phyloP scores from a whole-genome alignment of 2,888 invertebrate species.

The Bembecia ichneumoniformis region DNA sequence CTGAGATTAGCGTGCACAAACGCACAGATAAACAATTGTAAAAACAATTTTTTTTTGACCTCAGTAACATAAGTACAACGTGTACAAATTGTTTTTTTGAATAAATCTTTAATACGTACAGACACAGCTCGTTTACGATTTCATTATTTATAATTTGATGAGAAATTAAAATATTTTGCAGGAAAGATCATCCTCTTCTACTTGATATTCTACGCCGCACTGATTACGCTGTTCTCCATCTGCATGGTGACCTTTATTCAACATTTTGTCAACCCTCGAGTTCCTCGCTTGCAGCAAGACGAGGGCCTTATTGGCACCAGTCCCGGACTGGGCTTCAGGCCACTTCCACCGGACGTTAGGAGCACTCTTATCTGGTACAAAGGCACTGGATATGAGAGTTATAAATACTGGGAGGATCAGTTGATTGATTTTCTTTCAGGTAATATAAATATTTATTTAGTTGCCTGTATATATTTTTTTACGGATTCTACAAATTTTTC shows the following conservation, averaged over 20 bases:
- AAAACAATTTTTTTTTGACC: too few species aligned
- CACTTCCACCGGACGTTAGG: constrained; percentile 91
- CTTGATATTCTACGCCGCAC: constrained; percentile 88
- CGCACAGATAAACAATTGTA: too few species aligned
- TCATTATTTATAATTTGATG: too few species aligned
- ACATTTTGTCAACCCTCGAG: constrained; percentile 88
- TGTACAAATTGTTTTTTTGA: too few species aligned
- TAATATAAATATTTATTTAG: constrained; percentile 38
- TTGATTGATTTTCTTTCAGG: constrained; percentile 84
- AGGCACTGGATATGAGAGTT: constrained; percentile 82
- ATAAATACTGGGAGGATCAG: constrained; percentile 84
- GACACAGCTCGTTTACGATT: too few species aligned
- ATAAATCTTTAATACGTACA: too few species aligned
- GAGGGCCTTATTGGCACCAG: constrained; percentile 91
- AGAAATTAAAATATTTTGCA: constrained; percentile 48
- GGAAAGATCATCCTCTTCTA: constrained; percentile 95
- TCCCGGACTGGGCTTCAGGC: constrained; percentile 96
- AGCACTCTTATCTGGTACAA: constrained; percentile 97
- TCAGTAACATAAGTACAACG: too few species aligned
- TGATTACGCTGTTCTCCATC: constrained; percentile 90
- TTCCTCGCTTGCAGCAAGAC: constrained; percentile 88
- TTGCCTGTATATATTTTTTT: too few species aligned
- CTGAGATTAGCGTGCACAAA: too few species aligned
- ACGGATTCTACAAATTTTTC: too few species aligned
- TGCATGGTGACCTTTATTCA: constrained; percentile 94